Percentiles rank a stretch among this genome's conserved stretches.
These are phyloP conservation scores for Pristionchus mayeri DNA, from an alignment of 2,888 invertebrate species.

Conservation along the genomic window DNA sequence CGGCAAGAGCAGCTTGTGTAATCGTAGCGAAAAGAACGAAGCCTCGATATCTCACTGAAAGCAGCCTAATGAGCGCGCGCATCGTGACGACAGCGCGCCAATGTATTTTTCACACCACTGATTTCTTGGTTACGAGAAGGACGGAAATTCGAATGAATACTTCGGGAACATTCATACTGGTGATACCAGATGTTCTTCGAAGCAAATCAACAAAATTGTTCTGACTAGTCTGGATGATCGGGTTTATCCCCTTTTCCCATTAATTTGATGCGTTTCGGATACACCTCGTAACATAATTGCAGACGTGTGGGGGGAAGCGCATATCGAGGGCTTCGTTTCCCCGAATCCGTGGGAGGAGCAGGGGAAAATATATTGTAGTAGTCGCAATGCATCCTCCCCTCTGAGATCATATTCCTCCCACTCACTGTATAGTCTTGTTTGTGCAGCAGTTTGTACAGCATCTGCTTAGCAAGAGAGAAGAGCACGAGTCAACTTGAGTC, in stretches of 20 bases:
- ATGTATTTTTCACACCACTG: no score
- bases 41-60: no score
- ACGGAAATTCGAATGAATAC: conserved; percentile 23
- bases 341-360: neutral
- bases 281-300: conserved; percentile 20
- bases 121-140: neutral
- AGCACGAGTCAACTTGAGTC: conserved; percentile 14
- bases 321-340: neutral
- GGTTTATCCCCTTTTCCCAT: neutral
- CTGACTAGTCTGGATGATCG: neutral
- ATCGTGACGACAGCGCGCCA: neutral
- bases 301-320: neutral
- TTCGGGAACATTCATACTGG: neutral
- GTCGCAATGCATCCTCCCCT: neutral
- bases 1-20: neutral
- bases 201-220: neutral
- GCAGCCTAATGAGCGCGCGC: neutral
- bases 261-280: neutral
- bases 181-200: neutral
- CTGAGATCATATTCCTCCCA: neutral
- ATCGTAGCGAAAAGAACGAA: no score
- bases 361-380: neutral
- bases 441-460: conserved; percentile 16
- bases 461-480: neutral
- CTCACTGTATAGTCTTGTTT: conserved; percentile 33